Base-by-base conservation (phyloP, 2,888 invertebrate species). In the Standfussiana lucernea region DNA sequence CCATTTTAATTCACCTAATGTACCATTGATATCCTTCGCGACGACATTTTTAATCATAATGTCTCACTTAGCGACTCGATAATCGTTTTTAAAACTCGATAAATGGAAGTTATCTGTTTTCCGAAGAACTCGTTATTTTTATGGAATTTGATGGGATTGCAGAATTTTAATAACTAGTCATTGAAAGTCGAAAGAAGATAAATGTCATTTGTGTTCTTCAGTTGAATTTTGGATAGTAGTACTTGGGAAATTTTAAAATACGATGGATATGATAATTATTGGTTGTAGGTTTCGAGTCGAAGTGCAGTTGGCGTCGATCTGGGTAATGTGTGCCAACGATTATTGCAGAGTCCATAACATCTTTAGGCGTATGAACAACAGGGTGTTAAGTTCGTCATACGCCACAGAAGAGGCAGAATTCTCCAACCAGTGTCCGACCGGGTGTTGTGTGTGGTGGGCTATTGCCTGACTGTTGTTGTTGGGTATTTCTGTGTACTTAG, bases 1-100 rank as follows among this genome's bases (percentile, higher is more conserved):
- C 90, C 87, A 92, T 93, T 91, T 92, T 90, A 92, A 92, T 92
- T 91, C 86, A 80, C 89, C 91, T 91, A 92, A 93, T 91, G 92
- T 82, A 59, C 82, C 77, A 77, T 80, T 78, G 82, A 86, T 82
- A 80, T 86, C 86, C 86, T 86, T 89, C 84, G 80, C 81, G 88
- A 85, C 80, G 89, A 84, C 90, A 84, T 89, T 86, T 86, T 88
- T 88, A 86, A 88, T 86, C 84, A 88, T 83, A 86, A 87, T 82
- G 86, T 70, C 75, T 68, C 81, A 78, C 77, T 87, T 76, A 87
- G 75, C 65, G 77, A 59, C 32, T 35, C 67, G 50, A 71, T 80
- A 78, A 84, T 81, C 80, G 86, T 75, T 86, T 76, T 66, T 62
- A 75, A 82, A 82, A 85, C 59, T 79, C 75, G 69, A 79, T 84